Evolutionary conservation across 1,140 invertebrate genomes (phyloP).

Genomic region (Anastrepha ludens): DNA sequence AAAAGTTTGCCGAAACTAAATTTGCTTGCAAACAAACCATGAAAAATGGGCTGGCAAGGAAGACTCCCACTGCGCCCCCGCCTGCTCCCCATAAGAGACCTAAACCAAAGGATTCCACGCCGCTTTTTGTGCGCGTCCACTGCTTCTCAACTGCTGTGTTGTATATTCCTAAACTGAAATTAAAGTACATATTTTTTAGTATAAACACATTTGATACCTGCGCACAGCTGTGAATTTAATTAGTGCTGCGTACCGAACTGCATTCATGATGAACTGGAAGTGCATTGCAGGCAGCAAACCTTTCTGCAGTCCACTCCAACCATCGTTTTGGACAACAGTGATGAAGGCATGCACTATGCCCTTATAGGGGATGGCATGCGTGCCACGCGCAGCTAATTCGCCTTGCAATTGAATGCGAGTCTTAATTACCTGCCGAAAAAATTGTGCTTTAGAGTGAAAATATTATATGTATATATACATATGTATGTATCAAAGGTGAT

Average conservation of each 20-base stretch:
- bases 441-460: not conserved
- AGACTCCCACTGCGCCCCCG: conserved; percentile 82
- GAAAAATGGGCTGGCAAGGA: conserved; percentile 70
- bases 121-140: conserved; percentile 82
- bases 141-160: conserved; percentile 83
- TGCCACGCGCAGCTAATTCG: conserved; percentile 83
- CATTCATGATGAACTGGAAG: conserved; percentile 78
- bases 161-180: conserved; percentile 82
- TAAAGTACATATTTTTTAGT: not conserved
- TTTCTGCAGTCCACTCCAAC: conserved; percentile 86
- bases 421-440: conserved; percentile 81
- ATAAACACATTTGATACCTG: too few relatives aligned
- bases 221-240: not conserved
- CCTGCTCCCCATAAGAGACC: conserved; percentile 82
- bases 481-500: too few relatives aligned
- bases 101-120: conserved; percentile 81
- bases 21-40: conserved; percentile 61
- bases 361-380: conserved; percentile 77
- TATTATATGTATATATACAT: not conserved
- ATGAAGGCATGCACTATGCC: conserved; percentile 84
- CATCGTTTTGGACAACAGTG: conserved; percentile 78
- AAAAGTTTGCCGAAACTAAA: not conserved
- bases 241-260: conserved; percentile 78
- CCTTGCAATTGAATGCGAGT: conserved; percentile 94
- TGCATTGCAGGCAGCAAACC: conserved; percentile 88